Percentiles rank a stretch among this genome's conserved stretches.
Conservation (phyloP, 2,113 vertebrate genomes). For the Forbesichthys agassizii region DNA sequence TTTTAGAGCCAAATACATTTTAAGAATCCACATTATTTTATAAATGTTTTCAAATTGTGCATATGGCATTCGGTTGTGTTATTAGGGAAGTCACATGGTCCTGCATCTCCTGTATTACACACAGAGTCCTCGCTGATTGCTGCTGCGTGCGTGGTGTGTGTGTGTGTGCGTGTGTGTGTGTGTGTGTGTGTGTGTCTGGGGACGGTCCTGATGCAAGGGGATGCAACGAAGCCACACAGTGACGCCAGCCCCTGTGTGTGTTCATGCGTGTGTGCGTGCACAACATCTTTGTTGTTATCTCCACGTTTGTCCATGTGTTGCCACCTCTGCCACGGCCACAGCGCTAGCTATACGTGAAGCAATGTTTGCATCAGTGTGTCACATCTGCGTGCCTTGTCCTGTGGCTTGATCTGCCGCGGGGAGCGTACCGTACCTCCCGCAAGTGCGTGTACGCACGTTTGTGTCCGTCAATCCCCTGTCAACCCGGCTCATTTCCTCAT, state of each 20-base stretch:
- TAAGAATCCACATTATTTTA: no score
- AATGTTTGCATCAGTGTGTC: constrained; percentile 32
- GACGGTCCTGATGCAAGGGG: constrained; percentile 81
- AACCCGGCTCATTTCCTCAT: constrained; percentile 65
- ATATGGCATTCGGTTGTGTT: no score
- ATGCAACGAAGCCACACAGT: constrained; percentile 74
- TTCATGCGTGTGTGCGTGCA: constrained; percentile 30
- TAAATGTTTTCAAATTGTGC: no score
- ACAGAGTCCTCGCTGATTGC: background rate
- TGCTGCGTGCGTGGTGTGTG: constrained; percentile 7
- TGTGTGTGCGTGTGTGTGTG: constrained; percentile 19
- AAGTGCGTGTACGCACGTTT: constrained; percentile 7
- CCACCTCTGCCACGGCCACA: constrained; percentile 42
- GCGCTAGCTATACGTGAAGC: constrained; percentile 24
- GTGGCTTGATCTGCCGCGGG: background rate
- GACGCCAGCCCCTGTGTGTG: constrained; percentile 65
- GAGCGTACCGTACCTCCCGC: no score
- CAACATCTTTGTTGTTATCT: background rate
- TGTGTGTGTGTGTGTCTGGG: constrained; percentile 66
- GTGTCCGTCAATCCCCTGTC: constrained; percentile 58
- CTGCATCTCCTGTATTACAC: no score
- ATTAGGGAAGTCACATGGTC: no score
- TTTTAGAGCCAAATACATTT: no score
- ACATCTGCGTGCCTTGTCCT: constrained; percentile 4
- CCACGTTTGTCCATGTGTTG: constrained; percentile 35